Conservation (phyloP, 2,888 invertebrate genomes). For the Trichacis sp. region DNA sequence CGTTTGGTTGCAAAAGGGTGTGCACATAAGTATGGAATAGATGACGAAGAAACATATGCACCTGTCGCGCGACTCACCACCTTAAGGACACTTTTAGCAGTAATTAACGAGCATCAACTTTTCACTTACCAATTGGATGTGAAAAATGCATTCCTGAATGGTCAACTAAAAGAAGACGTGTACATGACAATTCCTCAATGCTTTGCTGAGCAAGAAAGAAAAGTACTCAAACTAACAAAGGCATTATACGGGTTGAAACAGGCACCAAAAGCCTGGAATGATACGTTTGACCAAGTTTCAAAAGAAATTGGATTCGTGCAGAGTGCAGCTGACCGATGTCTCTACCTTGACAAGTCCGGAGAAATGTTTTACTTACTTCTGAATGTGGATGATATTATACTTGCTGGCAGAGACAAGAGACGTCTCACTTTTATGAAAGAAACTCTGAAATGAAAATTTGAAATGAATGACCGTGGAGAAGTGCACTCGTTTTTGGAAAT, state of each 20-base stretch:
- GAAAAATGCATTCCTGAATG: constrained; percentile 53
- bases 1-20: constrained; percentile 41
- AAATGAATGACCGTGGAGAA: constrained; percentile 50
- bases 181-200: constrained; percentile 45
- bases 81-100: constrained; percentile 15
- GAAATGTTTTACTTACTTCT: too few species aligned
- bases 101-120: constrained; percentile 7
- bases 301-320: too few species aligned
- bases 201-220: constrained; percentile 7
- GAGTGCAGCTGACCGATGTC: too few species aligned
- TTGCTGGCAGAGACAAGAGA: too few species aligned
- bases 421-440: too few species aligned
- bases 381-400: too few species aligned
- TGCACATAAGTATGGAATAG: constrained; percentile 50
- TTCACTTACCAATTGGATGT: too few species aligned
- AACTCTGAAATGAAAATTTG: constrained; percentile 41
- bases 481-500: too few species aligned
- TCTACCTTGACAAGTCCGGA: too few species aligned
- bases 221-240: constrained; percentile 47
- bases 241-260: constrained; percentile 53
- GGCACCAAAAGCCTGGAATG: too few species aligned
- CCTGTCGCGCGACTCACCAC: constrained; percentile 41
- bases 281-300: constrained; percentile 41
- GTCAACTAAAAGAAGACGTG: constrained; percentile 46
- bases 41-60: too few species aligned